Evolutionary conservation across 2,888 invertebrate species (phyloP).

Genomic region (Clostera curtula): DNA sequence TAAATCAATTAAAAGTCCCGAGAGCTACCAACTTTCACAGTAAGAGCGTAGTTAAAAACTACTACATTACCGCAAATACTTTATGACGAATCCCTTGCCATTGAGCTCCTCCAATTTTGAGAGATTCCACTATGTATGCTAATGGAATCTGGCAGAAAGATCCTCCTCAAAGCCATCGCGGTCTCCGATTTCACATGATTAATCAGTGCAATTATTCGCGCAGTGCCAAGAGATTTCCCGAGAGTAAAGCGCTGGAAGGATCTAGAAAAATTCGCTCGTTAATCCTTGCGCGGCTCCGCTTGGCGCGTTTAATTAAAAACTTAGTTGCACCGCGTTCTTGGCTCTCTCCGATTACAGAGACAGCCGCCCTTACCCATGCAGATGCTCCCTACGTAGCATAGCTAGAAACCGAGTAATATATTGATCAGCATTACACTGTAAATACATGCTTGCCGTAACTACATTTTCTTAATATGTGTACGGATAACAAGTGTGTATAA

Average conservation of each 20-base stretch:
- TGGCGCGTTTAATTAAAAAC: constrained; percentile 64
- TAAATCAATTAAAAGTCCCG: constrained; percentile 56
- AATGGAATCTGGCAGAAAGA: constrained; percentile 40
- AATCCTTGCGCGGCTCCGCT: constrained; percentile 39
- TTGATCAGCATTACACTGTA: too few relatives aligned
- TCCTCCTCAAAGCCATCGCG: constrained; percentile 24
- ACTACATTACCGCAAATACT: constrained; percentile 23
- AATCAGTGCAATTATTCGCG: constrained; percentile 62
- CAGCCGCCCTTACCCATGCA: constrained; percentile 17
- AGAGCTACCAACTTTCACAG: constrained; percentile 24
- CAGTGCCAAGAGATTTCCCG: constrained; percentile 56
- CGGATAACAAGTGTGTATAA: too few relatives aligned
- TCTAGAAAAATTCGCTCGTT: constrained; percentile 66
- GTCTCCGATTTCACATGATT: constrained; percentile 54
- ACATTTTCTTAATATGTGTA: too few relatives aligned
- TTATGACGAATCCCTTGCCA: constrained; percentile 23
- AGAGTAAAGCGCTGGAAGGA: constrained; percentile 44
- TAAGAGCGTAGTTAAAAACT: constrained; percentile 25
- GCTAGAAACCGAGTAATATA: too few relatives aligned
- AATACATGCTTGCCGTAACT: too few relatives aligned
- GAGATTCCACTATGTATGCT: constrained; percentile 32
- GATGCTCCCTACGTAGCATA: too few relatives aligned
- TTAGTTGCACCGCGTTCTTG: constrained; percentile 49
- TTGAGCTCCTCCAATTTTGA: constrained; percentile 26
- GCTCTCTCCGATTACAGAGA: constrained; percentile 31